A percentile compares a stretch with the other conserved stretches of the same genome.
These are phyloP conservation scores for Stigmatopora nigra DNA, from an alignment of 2,113 vertebrate genomes.

Conservation along the genomic window DNA sequence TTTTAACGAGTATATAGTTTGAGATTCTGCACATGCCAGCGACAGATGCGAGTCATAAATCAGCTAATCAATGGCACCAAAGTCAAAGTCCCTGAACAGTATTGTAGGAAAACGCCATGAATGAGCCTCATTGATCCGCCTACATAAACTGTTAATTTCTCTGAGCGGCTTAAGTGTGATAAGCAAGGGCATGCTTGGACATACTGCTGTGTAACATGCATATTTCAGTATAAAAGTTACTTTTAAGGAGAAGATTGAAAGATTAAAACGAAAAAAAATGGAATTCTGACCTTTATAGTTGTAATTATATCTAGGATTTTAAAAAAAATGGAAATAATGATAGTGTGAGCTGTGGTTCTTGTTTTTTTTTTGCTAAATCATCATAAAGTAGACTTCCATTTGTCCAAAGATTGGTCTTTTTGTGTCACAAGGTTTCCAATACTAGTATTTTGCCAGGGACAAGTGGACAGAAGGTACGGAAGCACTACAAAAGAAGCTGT, in stretches of 20 bases:
- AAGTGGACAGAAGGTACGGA: constrained; percentile 30
- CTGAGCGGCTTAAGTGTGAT: constrained; percentile 47
- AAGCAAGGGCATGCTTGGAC: constrained; percentile 24
- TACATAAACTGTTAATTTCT: constrained; percentile 51
- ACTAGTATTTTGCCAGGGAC: constrained; percentile 52
- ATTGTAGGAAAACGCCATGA: constrained; percentile 54
- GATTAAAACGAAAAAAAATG: neutral
- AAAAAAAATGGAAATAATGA: constrained; percentile 19
- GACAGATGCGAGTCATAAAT: constrained; percentile 53
- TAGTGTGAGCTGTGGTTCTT: constrained; percentile 8
- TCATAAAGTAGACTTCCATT: constrained; percentile 44
- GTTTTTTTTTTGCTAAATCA: constrained; percentile 33
- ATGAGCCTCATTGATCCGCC: constrained; percentile 58
- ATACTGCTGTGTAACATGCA: neutral
- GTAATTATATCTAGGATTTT: constrained; percentile 25
- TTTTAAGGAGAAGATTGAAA: neutral
- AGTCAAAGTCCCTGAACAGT: constrained; percentile 56
- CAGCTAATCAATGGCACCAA: constrained; percentile 56
- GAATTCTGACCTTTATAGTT: constrained; percentile 14
- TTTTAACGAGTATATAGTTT: constrained; percentile 16
- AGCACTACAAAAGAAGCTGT: constrained; percentile 48
- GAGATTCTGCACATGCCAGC: constrained; percentile 25
- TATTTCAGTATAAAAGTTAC: constrained; percentile 6
- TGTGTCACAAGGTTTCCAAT: constrained; percentile 48
- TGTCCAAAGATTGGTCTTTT: constrained; percentile 39